Conservation (phyloP, 2,113 vertebrate genomes). For the Pseudopodoces humilis region DNA sequence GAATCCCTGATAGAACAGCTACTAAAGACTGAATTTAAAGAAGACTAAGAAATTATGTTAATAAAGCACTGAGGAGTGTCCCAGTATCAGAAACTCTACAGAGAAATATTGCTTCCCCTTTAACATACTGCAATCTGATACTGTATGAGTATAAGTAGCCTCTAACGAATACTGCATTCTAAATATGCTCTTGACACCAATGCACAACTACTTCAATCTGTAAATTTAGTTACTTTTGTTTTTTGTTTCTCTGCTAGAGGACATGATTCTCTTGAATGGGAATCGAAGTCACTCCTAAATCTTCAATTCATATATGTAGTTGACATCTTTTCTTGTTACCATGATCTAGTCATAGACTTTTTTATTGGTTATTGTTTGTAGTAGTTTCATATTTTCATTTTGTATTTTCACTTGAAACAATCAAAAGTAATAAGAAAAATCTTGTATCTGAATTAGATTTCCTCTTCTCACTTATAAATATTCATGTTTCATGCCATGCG, state of each 20-base stretch:
- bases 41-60: not conserved
- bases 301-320: not conserved
- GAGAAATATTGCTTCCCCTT: not conserved
- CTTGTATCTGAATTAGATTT: not conserved
- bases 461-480: not conserved
- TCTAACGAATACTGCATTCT: constrained; percentile 8
- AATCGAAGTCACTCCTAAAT: constrained; percentile 17
- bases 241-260: not conserved
- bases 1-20: not conserved
- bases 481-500: not conserved
- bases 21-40: not conserved
- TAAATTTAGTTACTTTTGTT: not conserved
- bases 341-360: not conserved
- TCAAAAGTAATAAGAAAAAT: not conserved
- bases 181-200: constrained; percentile 40
- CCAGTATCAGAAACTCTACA: not conserved
- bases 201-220: constrained; percentile 6
- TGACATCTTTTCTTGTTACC: not conserved
- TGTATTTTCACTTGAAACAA: not conserved
- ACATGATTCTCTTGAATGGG: constrained; percentile 12
- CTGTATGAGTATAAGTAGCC: not conserved
- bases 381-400: not conserved
- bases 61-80: not conserved
- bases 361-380: not conserved
- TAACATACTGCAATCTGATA: constrained; percentile 6